Conservation (phyloP, 2,113 vertebrate genomes). For the Raja brachyura region DNA sequence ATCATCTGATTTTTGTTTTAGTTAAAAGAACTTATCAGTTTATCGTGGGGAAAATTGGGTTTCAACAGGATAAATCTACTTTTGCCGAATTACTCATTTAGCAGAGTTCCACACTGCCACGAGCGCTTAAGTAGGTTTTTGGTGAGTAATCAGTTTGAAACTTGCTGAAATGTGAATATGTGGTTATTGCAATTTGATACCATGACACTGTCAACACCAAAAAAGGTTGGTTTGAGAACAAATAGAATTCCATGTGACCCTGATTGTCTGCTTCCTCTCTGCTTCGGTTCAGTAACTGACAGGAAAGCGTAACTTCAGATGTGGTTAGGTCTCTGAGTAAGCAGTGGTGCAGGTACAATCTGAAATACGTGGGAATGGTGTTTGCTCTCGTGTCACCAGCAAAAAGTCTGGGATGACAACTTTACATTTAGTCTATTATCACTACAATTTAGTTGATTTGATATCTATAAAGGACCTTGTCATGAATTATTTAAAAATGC, state of each 20-base stretch:
- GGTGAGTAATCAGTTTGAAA: neutral
- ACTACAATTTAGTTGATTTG: neutral
- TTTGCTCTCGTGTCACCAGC: neutral
- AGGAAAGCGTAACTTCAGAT: constrained; percentile 8
- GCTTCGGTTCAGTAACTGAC: neutral
- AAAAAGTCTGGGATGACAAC: neutral
- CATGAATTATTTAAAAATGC: neutral
- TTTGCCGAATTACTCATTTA: neutral
- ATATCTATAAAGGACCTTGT: neutral
- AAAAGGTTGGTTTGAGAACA: constrained; percentile 18
- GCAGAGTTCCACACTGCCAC: neutral
- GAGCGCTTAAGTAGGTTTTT: neutral
- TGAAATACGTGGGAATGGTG: neutral
- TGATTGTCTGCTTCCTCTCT: neutral
- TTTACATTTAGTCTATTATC: neutral
- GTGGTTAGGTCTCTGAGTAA: constrained; percentile 8
- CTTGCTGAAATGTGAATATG: neutral
- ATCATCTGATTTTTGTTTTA: neutral
- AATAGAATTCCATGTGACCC: neutral
- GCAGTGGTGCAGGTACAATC: too few relatives aligned
- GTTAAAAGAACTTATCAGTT: neutral
- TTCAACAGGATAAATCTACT: neutral
- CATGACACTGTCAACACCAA: neutral
- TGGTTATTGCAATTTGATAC: neutral
- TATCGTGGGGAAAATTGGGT: neutral